These are phyloP conservation scores for Plodia interpunctella DNA, from an alignment of 1,140 invertebrate species.

Conservation along the genomic window DNA sequence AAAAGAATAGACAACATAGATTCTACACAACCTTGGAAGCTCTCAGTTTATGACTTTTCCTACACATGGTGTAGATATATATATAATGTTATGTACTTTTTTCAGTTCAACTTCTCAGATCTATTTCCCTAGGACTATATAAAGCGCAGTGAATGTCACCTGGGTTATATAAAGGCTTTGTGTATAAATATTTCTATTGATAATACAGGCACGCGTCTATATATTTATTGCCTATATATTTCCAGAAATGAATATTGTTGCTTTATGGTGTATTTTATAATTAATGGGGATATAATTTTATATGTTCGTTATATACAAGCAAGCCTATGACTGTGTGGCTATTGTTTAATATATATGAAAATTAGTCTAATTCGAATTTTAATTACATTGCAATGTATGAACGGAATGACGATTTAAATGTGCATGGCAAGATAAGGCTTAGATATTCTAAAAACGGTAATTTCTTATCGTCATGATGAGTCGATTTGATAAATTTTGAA, in stretches of 20 bases:
- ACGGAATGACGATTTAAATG: background rate
- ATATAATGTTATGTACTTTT: slow-evolving; percentile 5
- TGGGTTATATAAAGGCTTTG: too few relatives aligned
- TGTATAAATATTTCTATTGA: too few relatives aligned
- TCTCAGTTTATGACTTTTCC: slow-evolving; percentile 31
- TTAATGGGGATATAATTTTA: background rate
- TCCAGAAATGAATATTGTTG: too few relatives aligned
- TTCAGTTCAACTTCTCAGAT: slow-evolving; percentile 10
- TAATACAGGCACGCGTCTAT: too few relatives aligned
- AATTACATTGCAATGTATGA: background rate
- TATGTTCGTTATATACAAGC: background rate
- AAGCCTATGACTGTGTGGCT: background rate
- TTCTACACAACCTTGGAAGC: slow-evolving; percentile 67
- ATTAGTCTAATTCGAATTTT: background rate
- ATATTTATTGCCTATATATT: too few relatives aligned
- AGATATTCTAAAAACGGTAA: background rate
- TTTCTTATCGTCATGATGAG: too few relatives aligned
- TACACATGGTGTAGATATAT: too few relatives aligned
- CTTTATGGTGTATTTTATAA: too few relatives aligned
- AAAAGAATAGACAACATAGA: slow-evolving; percentile 45
- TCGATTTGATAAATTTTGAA: too few relatives aligned
- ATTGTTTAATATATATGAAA: background rate
- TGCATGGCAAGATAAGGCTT: slow-evolving; percentile 3
- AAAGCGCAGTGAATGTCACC: too few relatives aligned
- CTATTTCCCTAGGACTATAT: background rate